Percentiles rank a stretch among this genome's conserved stretches.
phyloP scores from a whole-genome alignment of 2,888 invertebrate species.

The Lacanobia wlatinum region DNA sequence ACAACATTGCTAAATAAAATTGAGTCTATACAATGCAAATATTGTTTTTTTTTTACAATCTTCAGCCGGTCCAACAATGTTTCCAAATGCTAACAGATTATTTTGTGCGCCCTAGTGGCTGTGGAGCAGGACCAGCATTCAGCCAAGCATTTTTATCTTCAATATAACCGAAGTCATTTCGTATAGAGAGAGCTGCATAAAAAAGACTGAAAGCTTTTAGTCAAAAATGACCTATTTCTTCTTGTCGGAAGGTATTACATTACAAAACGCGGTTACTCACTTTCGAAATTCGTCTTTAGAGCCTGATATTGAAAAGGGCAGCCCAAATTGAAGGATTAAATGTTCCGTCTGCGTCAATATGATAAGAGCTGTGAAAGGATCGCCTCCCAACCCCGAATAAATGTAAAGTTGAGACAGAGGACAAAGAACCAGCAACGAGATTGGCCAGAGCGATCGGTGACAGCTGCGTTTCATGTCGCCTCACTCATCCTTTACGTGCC shows the following conservation, averaged over 20 bases:
- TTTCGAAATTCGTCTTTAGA: conserved; percentile 66
- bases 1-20: too few species aligned
- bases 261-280: conserved; percentile 54
- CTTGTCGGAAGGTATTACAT: conserved; percentile 11
- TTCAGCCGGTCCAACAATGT: too few species aligned
- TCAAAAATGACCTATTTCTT: background rate
- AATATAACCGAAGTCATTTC: background rate
- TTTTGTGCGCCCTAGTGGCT: too few species aligned
- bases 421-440: conserved; percentile 78
- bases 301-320: conserved; percentile 77
- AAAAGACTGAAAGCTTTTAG: background rate
- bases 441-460: conserved; percentile 79
- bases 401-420: conserved; percentile 84
- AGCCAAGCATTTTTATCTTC: too few species aligned
- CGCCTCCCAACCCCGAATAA: conserved; percentile 70
- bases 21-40: too few species aligned
- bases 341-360: conserved; percentile 84
- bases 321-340: conserved; percentile 85
- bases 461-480: conserved; percentile 74
- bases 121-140: too few species aligned
- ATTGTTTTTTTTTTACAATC: too few species aligned
- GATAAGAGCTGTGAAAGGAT: conserved; percentile 85
- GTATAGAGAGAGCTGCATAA: conserved; percentile 1
- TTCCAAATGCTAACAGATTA: too few species aligned
- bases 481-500: conserved; percentile 70